phyloP scores from a whole-genome alignment of 2,888 invertebrate species.

The Amiota minor region DNA sequence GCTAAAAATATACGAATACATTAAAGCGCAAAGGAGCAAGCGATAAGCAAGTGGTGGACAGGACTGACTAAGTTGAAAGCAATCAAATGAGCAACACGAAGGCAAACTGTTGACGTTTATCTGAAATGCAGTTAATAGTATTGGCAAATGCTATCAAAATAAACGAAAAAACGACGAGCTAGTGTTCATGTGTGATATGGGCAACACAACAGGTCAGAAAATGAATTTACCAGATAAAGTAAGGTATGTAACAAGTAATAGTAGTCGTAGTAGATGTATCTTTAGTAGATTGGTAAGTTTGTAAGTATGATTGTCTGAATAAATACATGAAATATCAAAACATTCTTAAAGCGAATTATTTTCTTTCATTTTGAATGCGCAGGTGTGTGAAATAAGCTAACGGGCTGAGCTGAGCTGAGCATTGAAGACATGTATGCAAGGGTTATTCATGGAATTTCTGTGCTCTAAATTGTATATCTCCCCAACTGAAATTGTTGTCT shows the following conservation, averaged over 20 bases:
- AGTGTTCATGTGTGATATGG: no score
- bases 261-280: no score
- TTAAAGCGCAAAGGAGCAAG: constrained; percentile 37
- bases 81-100: constrained; percentile 16
- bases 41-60: constrained; percentile 20
- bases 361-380: constrained; percentile 31
- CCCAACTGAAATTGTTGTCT: no score
- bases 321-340: no score
- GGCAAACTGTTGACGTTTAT: constrained; percentile 35
- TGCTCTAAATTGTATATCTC: no score
- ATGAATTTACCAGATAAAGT: no score
- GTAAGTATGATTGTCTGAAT: no score
- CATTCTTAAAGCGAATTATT: not conserved
- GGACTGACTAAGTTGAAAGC: constrained; percentile 16
- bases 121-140: constrained; percentile 34
- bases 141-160: constrained; percentile 18
- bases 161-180: not conserved
- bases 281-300: no score
- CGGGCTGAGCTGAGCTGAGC: constrained; percentile 26
- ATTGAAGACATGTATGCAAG: not conserved
- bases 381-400: constrained; percentile 50
- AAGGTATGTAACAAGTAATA: no score
- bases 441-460: not conserved
- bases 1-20: constrained; percentile 28
- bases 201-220: no score